Percentiles rank a stretch among this genome's conserved stretches.
Evolutionary conservation across 2,797 vertebrate species (phyloP).

Genomic region (Crocidura indochinensis): DNA sequence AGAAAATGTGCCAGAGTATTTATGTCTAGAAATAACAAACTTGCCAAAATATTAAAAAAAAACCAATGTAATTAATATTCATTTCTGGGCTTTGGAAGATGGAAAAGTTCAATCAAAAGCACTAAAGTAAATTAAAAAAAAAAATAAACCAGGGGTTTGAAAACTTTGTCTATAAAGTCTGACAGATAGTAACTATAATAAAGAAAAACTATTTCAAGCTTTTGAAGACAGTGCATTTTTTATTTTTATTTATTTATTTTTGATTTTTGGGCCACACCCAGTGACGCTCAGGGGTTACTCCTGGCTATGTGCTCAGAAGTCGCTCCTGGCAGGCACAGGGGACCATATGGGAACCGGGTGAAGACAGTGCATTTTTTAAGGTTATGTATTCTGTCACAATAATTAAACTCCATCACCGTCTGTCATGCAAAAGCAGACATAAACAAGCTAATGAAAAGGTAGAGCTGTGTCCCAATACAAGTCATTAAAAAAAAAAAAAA

Average conservation of each 20-base stretch:
- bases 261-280: too few species aligned
- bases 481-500: slow-evolving; percentile 54
- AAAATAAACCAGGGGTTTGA: slow-evolving; percentile 54
- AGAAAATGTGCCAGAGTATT: slow-evolving; percentile 83
- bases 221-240: slow-evolving; percentile 38
- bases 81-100: slow-evolving; percentile 72
- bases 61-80: slow-evolving; percentile 77
- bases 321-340: too few species aligned
- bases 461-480: slow-evolving; percentile 39
- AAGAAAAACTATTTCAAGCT: slow-evolving; percentile 61
- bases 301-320: too few species aligned
- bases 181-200: slow-evolving; percentile 54
- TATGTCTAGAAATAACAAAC: slow-evolving; percentile 78
- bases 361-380: slow-evolving; percentile 46
- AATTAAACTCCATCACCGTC: slow-evolving; percentile 35
- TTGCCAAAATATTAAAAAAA: slow-evolving; percentile 75
- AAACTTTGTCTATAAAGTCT: slow-evolving; percentile 63
- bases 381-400: slow-evolving; percentile 46
- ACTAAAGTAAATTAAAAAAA: slow-evolving; percentile 70
- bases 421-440: slow-evolving; percentile 4
- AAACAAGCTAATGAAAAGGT: slow-evolving; percentile 34
- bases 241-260: too few species aligned
- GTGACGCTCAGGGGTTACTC: too few species aligned
- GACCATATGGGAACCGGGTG: too few species aligned
- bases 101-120: slow-evolving; percentile 79